A percentile compares a stretch with the other conserved stretches of the same genome.
These are phyloP conservation scores for Malaclemys terrapin DNA, from an alignment of 2,113 vertebrate species.

Conservation along the genomic window DNA sequence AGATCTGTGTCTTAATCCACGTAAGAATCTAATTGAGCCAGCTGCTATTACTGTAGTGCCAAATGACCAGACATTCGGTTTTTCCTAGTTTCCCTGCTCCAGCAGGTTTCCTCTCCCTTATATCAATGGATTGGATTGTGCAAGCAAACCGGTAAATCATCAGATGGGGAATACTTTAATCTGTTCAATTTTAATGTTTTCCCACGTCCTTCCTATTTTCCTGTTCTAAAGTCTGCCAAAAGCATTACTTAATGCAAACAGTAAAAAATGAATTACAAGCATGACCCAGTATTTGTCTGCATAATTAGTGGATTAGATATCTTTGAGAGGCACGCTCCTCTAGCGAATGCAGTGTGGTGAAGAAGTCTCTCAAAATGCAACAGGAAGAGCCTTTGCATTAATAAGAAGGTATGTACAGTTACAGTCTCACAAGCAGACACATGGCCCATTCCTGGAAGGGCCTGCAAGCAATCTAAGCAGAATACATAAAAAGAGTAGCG, in stretches of 20 bases:
- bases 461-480: not conserved
- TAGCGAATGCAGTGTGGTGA: not conserved
- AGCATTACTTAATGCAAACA: slow-evolving; percentile 38
- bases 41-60: not conserved
- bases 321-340: slow-evolving; percentile 12
- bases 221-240: slow-evolving; percentile 14
- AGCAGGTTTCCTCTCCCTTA: not conserved
- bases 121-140: not conserved
- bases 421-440: not conserved
- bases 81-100: not conserved
- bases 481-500: not conserved
- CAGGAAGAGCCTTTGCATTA: slow-evolving; percentile 14
- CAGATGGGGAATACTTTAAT: not conserved
- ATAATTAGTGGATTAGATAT: slow-evolving; percentile 47
- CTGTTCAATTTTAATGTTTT: slow-evolving; percentile 27
- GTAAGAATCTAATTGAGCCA: not conserved
- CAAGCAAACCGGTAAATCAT: not conserved
- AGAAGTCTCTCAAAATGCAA: not conserved
- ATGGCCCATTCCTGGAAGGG: not conserved
- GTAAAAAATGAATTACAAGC: slow-evolving; percentile 24
- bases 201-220: not conserved
- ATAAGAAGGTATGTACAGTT: not conserved
- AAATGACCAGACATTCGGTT: not conserved
- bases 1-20: not conserved
- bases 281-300: slow-evolving; percentile 27